phyloP scores from a whole-genome alignment of 2,888 invertebrate genomes.

The Chrysomela aeneicollis region DNA sequence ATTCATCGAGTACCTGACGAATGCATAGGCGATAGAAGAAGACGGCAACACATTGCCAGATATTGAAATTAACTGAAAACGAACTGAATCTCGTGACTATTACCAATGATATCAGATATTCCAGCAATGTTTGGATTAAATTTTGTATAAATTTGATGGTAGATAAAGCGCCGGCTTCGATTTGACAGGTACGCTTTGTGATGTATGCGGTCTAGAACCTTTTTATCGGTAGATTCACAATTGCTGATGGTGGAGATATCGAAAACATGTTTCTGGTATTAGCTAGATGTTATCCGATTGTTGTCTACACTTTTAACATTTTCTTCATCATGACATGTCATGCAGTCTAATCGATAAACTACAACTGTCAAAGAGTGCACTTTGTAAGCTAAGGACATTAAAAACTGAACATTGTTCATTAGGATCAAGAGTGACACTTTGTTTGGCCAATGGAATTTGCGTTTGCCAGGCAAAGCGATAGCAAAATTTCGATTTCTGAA shows the following conservation, averaged over 20 bases:
- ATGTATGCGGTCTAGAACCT: constrained; percentile 44
- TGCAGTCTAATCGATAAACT: constrained; percentile 1
- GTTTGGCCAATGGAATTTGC: too few relatives aligned
- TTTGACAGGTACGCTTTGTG: constrained; percentile 51
- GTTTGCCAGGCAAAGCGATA: too few relatives aligned
- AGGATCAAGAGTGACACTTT: too few relatives aligned
- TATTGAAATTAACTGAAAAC: constrained; percentile 25
- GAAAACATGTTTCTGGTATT: constrained; percentile 44
- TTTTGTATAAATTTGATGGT: constrained; percentile 60
- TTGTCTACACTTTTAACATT: not conserved
- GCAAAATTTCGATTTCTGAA: too few relatives aligned
- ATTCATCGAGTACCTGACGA: not conserved
- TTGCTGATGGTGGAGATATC: constrained; percentile 41
- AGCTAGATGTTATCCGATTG: constrained; percentile 11
- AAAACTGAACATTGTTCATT: too few relatives aligned
- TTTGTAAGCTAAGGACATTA: too few relatives aligned
- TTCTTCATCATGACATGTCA: not conserved
- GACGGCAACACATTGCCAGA: constrained; percentile 19
- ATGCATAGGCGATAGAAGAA: constrained; percentile 13
- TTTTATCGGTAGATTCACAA: constrained; percentile 38
- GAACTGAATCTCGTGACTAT: constrained; percentile 54
- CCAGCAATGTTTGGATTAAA: constrained; percentile 59
- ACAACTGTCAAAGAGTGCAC: too few relatives aligned
- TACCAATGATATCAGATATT: constrained; percentile 59
- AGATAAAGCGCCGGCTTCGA: constrained; percentile 55